Evolutionary conservation across 2,797 vertebrate species (phyloP), one percentile per base, ranked within the genome.

Genomic region (Anguilla pacifica): DNA sequence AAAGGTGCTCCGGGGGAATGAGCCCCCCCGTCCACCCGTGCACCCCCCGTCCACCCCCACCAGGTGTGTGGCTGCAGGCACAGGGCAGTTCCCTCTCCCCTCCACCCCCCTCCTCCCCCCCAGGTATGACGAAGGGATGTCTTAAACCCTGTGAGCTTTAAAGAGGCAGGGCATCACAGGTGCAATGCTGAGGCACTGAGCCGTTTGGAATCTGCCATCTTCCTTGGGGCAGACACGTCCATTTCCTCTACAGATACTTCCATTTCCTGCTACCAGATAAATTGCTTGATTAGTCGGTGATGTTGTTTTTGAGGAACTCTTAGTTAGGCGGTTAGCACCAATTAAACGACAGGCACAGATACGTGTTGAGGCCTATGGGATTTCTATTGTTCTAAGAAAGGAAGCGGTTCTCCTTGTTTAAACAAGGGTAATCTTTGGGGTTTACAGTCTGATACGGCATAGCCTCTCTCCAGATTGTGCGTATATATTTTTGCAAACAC

Each of bases 21-120:
- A 77, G 43, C 17, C 28, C 31, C 17, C 77, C 35, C 17, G 0
- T 3, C 22, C 19, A n/a, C 31, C 74, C 61, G 22, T 7, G 25
- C 35, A 19, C 0, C 6, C 77, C 17, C 10, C 31, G 9, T 57
- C 35, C 28, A 1, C 19, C 22, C 28, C 59, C 31, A 28, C 86
- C 86, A 87, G 86, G 86, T 87, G 79, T 67, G n/a, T 87, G 86
- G 79, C 79, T 51, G 13, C 55, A 61, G 86, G 70, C 72, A 81
- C 22, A n/a, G 10, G 49, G 55, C 35, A 43, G 51, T 86, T 74
- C 74, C 61, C 35, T 7, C 35, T 39, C 28, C 2, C 6, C 13
- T 2, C 31, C 72, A 5, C 35, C 35, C 35, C 67, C 67, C 67
- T 2, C 72, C n/a, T 35, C 11, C 39, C 17, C 28, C 28, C 11